Evolutionary conservation across 2,888 invertebrate genomes (phyloP).

Genomic region (Drosophila paucipuncta): DNA sequence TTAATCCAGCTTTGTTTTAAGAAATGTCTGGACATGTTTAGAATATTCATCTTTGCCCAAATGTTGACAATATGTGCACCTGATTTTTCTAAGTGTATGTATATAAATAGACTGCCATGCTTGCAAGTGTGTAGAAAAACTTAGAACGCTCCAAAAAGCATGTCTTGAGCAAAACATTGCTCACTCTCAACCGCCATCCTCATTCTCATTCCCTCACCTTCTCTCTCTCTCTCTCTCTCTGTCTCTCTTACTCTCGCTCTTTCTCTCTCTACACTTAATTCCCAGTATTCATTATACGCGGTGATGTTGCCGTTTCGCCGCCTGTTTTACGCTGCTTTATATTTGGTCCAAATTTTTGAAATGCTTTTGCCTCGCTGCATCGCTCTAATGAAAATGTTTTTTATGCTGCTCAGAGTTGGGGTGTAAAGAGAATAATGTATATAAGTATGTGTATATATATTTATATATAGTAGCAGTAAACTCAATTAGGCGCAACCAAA

Average conservation of each 20-base stretch:
- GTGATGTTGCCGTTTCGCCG: conserved; percentile 9
- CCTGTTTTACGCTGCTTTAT: conserved; percentile 26
- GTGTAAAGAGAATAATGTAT: conserved; percentile 10
- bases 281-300: not conserved
- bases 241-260: not conserved
- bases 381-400: conserved; percentile 72
- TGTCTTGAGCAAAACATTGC: conserved; percentile 1
- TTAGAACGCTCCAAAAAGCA: conserved; percentile 39
- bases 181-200: conserved; percentile 4
- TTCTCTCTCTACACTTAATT: not conserved
- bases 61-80: not conserved
- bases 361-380: conserved; percentile 55
- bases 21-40: not conserved
- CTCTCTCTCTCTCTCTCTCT: too few species aligned
- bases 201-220: too few species aligned
- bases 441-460: not conserved
- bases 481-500: conserved; percentile 70
- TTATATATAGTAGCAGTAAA: conserved; percentile 40
- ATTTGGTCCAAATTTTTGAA: conserved; percentile 53
- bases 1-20: not conserved
- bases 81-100: conserved; percentile 1
- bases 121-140: conserved; percentile 15
- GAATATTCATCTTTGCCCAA: not conserved
- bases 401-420: conserved; percentile 26
- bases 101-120: too few species aligned